Evolutionary conservation across 2,113 vertebrate genomes (phyloP).

Genomic region (Chaetorhynchus papuensis): DNA sequence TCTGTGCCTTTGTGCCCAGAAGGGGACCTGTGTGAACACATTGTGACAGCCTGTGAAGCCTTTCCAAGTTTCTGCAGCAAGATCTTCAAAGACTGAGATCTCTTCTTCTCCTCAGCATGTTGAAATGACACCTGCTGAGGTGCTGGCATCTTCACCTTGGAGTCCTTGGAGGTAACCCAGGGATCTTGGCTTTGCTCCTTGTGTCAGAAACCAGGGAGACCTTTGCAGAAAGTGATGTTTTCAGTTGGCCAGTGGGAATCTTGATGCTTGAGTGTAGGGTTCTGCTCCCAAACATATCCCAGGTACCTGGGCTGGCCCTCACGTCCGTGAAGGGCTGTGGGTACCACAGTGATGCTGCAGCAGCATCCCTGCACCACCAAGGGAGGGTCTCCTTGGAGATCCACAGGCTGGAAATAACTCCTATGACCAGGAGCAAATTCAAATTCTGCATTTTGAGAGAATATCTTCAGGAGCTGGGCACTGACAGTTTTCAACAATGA

Average conservation of each 20-base stretch:
- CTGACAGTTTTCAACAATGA: neutral
- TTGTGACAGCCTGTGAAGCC: neutral
- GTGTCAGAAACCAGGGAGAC: neutral
- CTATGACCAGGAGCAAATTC: neutral
- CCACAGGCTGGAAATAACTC: neutral
- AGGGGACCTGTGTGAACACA: neutral
- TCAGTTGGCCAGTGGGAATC: neutral
- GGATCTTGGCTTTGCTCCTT: neutral
- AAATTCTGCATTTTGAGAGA: neutral
- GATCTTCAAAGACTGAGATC: neutral
- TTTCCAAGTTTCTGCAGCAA: neutral
- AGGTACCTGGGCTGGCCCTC: neutral
- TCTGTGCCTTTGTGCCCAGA: fast-evolving
- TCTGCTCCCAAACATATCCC: neutral
- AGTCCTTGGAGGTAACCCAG: neutral
- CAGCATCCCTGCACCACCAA: neutral
- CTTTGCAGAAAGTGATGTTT: neutral
- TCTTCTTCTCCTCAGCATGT: fast-evolving
- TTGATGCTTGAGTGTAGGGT: fast-evolving
- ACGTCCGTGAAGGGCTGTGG: fast-evolving
- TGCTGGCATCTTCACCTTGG: fast-evolving
- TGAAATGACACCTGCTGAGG: neutral
- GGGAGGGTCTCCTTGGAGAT: neutral
- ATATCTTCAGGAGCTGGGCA: fast-evolving
- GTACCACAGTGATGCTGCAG: neutral